A percentile compares a stretch with the other conserved stretches of the same genome.
Evolutionary conservation across 2,888 invertebrate species (phyloP).

Genomic region (Nebria salina): DNA sequence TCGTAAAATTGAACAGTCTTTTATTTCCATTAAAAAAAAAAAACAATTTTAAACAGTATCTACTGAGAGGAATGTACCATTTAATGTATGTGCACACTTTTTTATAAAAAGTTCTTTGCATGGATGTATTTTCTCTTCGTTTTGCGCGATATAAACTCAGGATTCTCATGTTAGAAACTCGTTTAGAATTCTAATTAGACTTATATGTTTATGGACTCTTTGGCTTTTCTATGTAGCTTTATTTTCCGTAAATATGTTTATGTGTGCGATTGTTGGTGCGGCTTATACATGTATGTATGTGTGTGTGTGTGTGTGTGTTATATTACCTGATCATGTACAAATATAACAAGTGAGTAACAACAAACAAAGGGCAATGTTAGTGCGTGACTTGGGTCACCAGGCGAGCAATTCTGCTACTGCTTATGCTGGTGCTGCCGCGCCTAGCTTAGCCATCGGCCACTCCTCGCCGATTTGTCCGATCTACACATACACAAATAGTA

Average conservation of each 20-base stretch:
- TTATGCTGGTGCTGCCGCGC: not conserved
- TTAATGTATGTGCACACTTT: no score
- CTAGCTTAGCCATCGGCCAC: slow-evolving; percentile 12
- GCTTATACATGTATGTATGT: not conserved
- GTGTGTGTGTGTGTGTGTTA: slow-evolving; percentile 3
- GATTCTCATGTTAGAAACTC: no score
- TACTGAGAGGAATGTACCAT: no score
- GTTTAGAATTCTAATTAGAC: no score
- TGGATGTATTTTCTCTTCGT: no score
- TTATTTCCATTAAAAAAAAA: no score
- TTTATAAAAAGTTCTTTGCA: no score
- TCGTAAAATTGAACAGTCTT: no score
- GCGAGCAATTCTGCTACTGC: not conserved
- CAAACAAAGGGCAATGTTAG: slow-evolving; percentile 19
- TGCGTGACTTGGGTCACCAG: slow-evolving; percentile 17
- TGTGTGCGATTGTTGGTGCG: not conserved
- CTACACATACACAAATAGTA: slow-evolving; percentile 11
- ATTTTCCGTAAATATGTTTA: not conserved
- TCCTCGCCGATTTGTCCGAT: slow-evolving; percentile 17
- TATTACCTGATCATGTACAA: slow-evolving; percentile 18
- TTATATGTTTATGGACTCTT: no score
- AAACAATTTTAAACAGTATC: no score
- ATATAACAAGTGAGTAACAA: slow-evolving; percentile 19
- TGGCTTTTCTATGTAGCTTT: no score
- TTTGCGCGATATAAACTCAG: no score